A percentile compares a stretch with the other conserved stretches of the same genome.
These are phyloP conservation scores for Limnephilus rhombicus DNA, from an alignment of 2,888 invertebrate genomes.

Conservation along the genomic window DNA sequence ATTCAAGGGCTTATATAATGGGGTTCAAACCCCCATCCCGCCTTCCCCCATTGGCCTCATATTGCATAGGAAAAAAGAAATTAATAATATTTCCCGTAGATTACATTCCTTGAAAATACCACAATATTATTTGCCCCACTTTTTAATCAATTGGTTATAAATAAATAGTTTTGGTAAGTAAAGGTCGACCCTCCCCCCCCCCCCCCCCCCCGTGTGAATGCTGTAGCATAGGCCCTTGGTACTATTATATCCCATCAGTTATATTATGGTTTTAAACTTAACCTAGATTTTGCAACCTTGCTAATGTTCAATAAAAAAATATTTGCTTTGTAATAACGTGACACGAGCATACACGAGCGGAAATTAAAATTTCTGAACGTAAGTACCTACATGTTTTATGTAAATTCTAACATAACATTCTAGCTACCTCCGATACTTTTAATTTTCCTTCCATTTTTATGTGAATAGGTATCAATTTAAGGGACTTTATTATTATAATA, in stretches of 20 bases:
- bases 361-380: slow-evolving; percentile 19
- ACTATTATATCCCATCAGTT: background rate
- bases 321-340: slow-evolving; percentile 2
- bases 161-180: too few relatives aligned
- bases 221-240: too few relatives aligned
- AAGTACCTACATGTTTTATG: background rate
- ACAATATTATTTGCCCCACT: too few relatives aligned
- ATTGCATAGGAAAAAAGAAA: too few relatives aligned
- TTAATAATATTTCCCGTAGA: too few relatives aligned
- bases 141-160: too few relatives aligned
- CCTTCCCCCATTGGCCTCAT: too few relatives aligned
- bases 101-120: too few relatives aligned
- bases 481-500: background rate
- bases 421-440: background rate
- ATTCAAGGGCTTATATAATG: too few relatives aligned
- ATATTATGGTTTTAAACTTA: background rate
- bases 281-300: background rate
- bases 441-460: background rate
- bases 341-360: slow-evolving; percentile 28
- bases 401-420: background rate
- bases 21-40: too few relatives aligned
- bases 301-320: background rate
- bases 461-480: background rate
- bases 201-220: too few relatives aligned
- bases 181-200: too few relatives aligned